A percentile compares a stretch with the other conserved stretches of the same genome.
phyloP scores from a whole-genome alignment of 1,140 invertebrate genomes.

The Lineus longissimus region DNA sequence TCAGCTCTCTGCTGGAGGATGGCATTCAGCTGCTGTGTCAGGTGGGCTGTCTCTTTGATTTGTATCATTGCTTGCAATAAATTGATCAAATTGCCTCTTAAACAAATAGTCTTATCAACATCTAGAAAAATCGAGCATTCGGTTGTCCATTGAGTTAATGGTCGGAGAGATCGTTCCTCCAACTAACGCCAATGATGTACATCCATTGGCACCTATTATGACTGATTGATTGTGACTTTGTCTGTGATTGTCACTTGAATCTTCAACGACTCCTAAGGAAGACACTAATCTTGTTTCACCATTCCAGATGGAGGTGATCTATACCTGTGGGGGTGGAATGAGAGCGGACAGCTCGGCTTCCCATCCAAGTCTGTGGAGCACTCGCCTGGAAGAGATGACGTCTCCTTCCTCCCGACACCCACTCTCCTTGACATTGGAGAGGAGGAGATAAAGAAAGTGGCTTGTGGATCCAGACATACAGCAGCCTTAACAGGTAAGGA shows the following conservation, averaged over 20 bases:
- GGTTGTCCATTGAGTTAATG: too few relatives aligned
- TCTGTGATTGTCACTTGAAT: background rate
- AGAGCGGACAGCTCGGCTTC: conserved; percentile 72
- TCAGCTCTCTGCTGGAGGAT: conserved; percentile 68
- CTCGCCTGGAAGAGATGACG: conserved; percentile 8
- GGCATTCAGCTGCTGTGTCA: conserved; percentile 78
- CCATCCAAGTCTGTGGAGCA: conserved; percentile 37
- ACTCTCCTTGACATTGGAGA: conserved; percentile 23
- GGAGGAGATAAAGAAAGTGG: conserved; percentile 20
- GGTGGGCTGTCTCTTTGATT: conserved; percentile 29
- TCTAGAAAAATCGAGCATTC: too few relatives aligned
- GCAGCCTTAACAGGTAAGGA: conserved; percentile 31
- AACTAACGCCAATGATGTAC: too few relatives aligned
- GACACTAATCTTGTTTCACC: conserved; percentile 4
- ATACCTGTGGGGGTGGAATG: conserved; percentile 84
- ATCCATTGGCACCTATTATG: background rate
- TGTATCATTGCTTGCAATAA: background rate
- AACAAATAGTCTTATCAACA: background rate
- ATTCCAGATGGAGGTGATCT: conserved; percentile 57
- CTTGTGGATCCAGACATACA: conserved; percentile 47
- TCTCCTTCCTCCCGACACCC: conserved; percentile 27
- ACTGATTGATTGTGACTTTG: background rate
- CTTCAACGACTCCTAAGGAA: background rate
- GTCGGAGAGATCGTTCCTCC: too few relatives aligned
- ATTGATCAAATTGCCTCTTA: background rate